phyloP scores from a whole-genome alignment of 1,140 invertebrate genomes.

The Hetaerina americana region DNA sequence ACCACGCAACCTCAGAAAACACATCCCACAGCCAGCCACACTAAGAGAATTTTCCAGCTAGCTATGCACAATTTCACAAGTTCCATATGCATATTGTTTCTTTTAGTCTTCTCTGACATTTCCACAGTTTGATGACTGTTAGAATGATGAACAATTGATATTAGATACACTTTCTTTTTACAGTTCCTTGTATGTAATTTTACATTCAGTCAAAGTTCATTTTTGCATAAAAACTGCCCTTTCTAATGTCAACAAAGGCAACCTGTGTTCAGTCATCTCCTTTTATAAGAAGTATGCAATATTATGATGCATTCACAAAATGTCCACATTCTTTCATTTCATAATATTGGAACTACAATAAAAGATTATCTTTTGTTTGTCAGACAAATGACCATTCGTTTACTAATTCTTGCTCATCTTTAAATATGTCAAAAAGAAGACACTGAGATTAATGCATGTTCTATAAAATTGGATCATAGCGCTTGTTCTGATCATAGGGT shows the following conservation, averaged over 20 bases:
- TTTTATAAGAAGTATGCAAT: conserved; percentile 1
- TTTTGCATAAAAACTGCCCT: neutral
- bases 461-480: neutral
- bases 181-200: neutral
- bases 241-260: neutral
- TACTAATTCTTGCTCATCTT: neutral
- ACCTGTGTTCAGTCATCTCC: neutral
- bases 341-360: no score
- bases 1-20: neutral
- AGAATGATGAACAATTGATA: neutral
- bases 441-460: neutral
- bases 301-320: neutral
- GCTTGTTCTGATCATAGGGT: neutral
- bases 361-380: conserved; percentile 1
- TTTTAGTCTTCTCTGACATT: neutral
- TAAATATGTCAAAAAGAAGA: conserved; percentile 1
- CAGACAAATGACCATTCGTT: neutral
- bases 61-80: neutral
- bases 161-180: neutral
- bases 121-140: neutral
- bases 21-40: neutral
- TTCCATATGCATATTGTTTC: neutral
- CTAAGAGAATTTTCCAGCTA: neutral
- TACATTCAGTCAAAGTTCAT: neutral
- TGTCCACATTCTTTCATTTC: neutral